Conservation (phyloP, 2,113 vertebrate species). For the Macrotis lagotis region DNA sequence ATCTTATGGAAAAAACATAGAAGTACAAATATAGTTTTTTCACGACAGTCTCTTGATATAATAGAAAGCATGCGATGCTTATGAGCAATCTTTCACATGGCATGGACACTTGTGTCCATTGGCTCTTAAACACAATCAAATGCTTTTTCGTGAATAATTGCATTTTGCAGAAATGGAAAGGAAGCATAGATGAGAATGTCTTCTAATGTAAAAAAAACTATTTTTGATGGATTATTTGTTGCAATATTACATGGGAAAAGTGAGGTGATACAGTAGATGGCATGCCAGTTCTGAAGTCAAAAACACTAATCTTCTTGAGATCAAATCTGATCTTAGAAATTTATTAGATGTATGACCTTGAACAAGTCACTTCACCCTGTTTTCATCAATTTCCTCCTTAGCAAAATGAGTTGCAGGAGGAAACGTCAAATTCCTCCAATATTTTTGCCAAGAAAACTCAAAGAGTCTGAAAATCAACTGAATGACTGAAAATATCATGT, state of each 20-base stretch:
- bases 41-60: not conserved
- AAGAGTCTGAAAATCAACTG: too few relatives aligned
- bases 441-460: not conserved
- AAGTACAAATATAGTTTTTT: not conserved
- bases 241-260: not conserved
- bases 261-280: not conserved
- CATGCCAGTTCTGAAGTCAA: not conserved
- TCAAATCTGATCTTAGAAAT: not conserved
- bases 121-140: not conserved
- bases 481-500: not conserved
- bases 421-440: not conserved
- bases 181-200: not conserved
- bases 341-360: not conserved
- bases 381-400: not conserved
- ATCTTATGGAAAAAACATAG: not conserved
- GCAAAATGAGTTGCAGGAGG: not conserved
- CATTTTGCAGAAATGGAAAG: not conserved
- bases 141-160: not conserved
- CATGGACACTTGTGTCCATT: not conserved
- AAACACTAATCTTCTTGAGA: not conserved
- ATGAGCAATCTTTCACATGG: not conserved
- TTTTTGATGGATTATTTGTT: rapidly evolving
- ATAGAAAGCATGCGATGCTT: not conserved
- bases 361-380: not conserved
- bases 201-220: not conserved